Evolutionary conservation across 2,888 invertebrate species (phyloP), one percentile per base, ranked within the genome.

Genomic region (Eumacrocentrus americanus): DNA sequence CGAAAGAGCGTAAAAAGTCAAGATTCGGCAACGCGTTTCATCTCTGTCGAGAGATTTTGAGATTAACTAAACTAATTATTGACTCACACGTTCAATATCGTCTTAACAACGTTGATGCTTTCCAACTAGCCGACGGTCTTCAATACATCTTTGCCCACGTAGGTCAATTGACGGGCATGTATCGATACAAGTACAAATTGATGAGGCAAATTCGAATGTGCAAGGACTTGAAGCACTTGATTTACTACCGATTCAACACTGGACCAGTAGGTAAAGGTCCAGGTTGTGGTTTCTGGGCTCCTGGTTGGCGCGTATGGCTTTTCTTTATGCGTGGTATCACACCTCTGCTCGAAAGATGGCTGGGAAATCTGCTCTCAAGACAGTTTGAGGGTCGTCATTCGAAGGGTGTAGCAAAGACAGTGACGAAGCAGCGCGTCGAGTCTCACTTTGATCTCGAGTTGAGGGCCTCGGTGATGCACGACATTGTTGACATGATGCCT

Each of bases 401-500:
- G 0, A 99, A 99, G 82, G 99, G 98, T 68, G 98, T 99, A 1
- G 99, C 99, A 1, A 99, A 99, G 82, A 99, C 99, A 0, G 99
- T 99, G 4, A 99, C 99, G 1, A 99, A 99, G 79, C 99, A 99
- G 82, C 88, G 99, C 72, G 99, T 99, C 0, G 99, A 99, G 79
- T 97, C 97, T 44, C 99, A 99, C 85, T 99, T 98, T 83, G 99
- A 99, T 87, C 85, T 99, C 69, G 99, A 99, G 81, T 83, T 99
- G 76, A 89, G 99, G 69, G 98, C 98, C 12, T 98, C 98, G 0
- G 98, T 93, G 1, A 92, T 92, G 92, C 91, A 91, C 83, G 99
- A 99, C 78, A 99, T 99, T 68, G 91, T 99, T n/a, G 99, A 99
- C 77, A 99, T 99, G 99, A 99, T 99, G 99, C 99, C 99, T 0